Evolutionary conservation across 2,888 invertebrate genomes (phyloP), one percentile per base, ranked within the genome.

Genomic region (Papilio gigon): DNA sequence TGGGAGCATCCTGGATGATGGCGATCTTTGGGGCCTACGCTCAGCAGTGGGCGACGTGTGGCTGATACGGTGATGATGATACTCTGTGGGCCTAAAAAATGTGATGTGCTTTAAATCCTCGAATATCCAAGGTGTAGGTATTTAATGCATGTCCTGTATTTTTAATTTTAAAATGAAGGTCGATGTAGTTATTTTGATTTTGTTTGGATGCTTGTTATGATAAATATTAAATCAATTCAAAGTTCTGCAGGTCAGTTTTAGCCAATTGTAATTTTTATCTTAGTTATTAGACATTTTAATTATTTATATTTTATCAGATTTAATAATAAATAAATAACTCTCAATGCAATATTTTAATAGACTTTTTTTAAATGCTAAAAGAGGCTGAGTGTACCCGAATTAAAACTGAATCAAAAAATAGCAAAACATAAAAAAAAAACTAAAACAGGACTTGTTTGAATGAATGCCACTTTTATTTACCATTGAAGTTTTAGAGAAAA

Each of bases 341-440:
- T 12, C 37, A 37, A 59, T 59, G 59, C 22, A 35, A 22, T 59
- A 59, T 35, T 59, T 59, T 59, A 59, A 58, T 33, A 12, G n/a
- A 33, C 30, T 30, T 9, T 35, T 30, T 35, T 17, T n/a, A 40
- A 22, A 67, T n/a, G 33, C 11, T 44, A 44, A 17, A 27, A 64
- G 59, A 68, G 68, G 64, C 59, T 58, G 58, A 68, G 14, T 59
- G 30, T 37, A 68, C n/a, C 44, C 58, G 63, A 68, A 68, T 63
- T 63, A 47, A 47, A 35, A 35, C 1, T 0, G 8, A 35, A 35
- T 8, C 6, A 35, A 20, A 58, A 67, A 59, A 33, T n/a, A 14
- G 17, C 17, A 37, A 14, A 66, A 22, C 12, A 14, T 14, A 47
- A 0, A 1, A 25, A 25, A 50, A 50, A 35, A 35, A n/a, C n/a